Evolutionary conservation across 2,113 vertebrate species (phyloP).

Genomic region (Perca fluviatilis): DNA sequence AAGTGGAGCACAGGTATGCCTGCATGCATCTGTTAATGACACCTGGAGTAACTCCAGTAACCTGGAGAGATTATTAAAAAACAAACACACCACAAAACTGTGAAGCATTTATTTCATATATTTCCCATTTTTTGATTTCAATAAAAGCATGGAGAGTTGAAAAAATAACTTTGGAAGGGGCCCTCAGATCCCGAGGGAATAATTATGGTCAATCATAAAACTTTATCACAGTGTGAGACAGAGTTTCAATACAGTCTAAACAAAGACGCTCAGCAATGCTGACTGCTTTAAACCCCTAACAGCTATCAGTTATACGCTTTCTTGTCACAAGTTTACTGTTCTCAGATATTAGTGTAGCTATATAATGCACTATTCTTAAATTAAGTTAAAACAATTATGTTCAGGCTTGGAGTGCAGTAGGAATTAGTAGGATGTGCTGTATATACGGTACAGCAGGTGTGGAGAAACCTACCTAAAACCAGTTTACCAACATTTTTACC

Average conservation of each 20-base stretch:
- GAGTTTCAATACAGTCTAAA: constrained; percentile 62
- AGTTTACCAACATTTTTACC: constrained; percentile 30
- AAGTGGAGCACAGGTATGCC: constrained; percentile 47
- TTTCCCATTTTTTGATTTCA: constrained; percentile 26
- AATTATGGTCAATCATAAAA: constrained; percentile 71
- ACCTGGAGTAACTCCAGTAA: constrained; percentile 15
- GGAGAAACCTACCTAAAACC: constrained; percentile 13
- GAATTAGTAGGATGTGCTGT: neutral
- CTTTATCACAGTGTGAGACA: constrained; percentile 58
- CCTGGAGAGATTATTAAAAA: neutral
- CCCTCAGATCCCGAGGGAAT: constrained; percentile 47
- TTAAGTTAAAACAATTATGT: neutral
- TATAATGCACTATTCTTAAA: neutral
- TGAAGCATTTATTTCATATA: neutral
- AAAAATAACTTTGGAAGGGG: constrained; percentile 38
- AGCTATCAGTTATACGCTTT: constrained; percentile 50
- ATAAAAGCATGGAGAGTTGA: constrained; percentile 25
- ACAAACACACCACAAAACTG: neutral
- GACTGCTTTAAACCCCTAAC: constrained; percentile 62
- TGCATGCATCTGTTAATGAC: constrained; percentile 34
- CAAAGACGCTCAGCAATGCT: constrained; percentile 57
- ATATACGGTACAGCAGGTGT: neutral
- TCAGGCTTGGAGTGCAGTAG: neutral
- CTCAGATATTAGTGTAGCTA: neutral
- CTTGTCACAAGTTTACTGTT: constrained; percentile 31